Conservation (phyloP, 2,888 invertebrate species). For the Euphydryas editha region DNA sequence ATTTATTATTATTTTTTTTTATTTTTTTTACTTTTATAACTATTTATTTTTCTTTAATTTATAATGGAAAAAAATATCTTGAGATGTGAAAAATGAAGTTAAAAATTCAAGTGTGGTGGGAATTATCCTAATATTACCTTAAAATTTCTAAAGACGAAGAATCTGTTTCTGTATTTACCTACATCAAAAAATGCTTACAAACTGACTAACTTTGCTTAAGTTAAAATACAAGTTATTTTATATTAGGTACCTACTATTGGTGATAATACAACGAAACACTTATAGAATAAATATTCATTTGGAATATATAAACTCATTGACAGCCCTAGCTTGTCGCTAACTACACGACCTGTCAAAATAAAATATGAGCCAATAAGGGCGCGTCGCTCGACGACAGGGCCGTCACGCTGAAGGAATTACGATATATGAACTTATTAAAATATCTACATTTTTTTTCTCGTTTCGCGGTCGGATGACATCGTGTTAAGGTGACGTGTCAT, state of each 20-base stretch:
- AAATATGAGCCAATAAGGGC: conserved; percentile 80
- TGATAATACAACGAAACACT: conserved; percentile 18
- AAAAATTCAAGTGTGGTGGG: too few species aligned
- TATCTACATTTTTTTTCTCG: conserved; percentile 67
- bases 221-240: neutral
- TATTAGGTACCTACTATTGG: too few species aligned
- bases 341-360: conserved; percentile 71
- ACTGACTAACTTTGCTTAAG: too few species aligned
- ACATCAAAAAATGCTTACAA: too few species aligned
- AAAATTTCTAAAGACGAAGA: too few species aligned
- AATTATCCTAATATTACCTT: too few species aligned
- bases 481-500: conserved; percentile 57
- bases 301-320: conserved; percentile 24
- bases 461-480: conserved; percentile 72
- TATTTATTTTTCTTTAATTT: too few species aligned
- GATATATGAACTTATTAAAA: conserved; percentile 81
- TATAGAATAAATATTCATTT: conserved; percentile 30
- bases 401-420: conserved; percentile 74
- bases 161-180: too few species aligned
- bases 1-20: too few species aligned
- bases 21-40: too few species aligned
- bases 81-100: too few species aligned
- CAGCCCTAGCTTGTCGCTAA: conserved; percentile 57
- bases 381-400: conserved; percentile 70
- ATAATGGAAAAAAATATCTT: too few species aligned